phyloP scores from a whole-genome alignment of 2,888 invertebrate genomes.

The Agriopis aurantiaria region DNA sequence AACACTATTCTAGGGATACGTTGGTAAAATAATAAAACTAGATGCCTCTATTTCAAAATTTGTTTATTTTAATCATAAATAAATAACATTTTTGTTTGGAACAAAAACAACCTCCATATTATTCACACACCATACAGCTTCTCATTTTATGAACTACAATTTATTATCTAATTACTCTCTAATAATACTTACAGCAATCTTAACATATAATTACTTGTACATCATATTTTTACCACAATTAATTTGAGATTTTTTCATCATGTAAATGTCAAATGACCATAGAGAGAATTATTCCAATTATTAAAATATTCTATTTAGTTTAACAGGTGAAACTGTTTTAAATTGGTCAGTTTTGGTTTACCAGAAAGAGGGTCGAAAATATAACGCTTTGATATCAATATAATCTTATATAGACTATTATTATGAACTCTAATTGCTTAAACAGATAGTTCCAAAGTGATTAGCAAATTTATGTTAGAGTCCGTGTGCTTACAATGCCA shows the following conservation, averaged over 20 bases:
- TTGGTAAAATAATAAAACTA: slow-evolving; percentile 36
- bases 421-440: neutral
- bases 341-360: slow-evolving; percentile 74
- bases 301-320: slow-evolving; percentile 63
- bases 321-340: slow-evolving; percentile 53
- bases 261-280: slow-evolving; percentile 76
- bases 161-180: slow-evolving; percentile 82
- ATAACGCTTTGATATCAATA: slow-evolving; percentile 14
- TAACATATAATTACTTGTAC: slow-evolving; percentile 80
- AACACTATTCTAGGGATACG: too few relatives aligned
- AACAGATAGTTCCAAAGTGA: too few relatives aligned
- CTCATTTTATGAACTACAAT: slow-evolving; percentile 83
- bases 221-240: slow-evolving; percentile 80
- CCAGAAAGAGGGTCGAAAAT: slow-evolving; percentile 41
- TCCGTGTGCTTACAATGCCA: too few relatives aligned
- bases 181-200: slow-evolving; percentile 86
- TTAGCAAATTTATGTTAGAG: too few relatives aligned
- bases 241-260: slow-evolving; percentile 83
- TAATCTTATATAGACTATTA: neutral
- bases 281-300: slow-evolving; percentile 83
- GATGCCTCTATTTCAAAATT: slow-evolving; percentile 79
- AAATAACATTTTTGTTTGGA: slow-evolving; percentile 86
- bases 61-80: slow-evolving; percentile 82
- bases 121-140: slow-evolving; percentile 84
- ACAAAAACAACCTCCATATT: slow-evolving; percentile 85